These are phyloP conservation scores for Papilio dardanus DNA, from an alignment of 1,140 invertebrate species.

Conservation along the genomic window DNA sequence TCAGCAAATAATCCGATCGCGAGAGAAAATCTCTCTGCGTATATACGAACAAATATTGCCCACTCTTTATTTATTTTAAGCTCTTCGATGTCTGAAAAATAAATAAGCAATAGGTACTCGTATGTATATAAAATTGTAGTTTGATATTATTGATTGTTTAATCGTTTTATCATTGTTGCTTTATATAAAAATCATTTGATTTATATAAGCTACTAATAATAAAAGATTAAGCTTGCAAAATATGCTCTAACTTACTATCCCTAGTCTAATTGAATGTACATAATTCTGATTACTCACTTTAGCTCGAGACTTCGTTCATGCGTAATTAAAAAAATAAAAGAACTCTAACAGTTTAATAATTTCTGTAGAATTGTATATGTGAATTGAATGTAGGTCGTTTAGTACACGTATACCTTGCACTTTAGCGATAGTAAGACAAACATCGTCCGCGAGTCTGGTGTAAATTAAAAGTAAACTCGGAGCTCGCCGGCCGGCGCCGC, in stretches of 20 bases:
- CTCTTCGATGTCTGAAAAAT: not conserved
- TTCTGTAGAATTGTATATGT: not conserved
- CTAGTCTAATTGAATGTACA: too few relatives aligned
- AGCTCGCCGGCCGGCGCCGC: conserved; percentile 23
- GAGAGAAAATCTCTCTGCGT: conserved; percentile 33
- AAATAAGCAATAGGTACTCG: too few relatives aligned
- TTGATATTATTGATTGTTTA: not conserved
- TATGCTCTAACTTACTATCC: too few relatives aligned
- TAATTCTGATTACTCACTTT: too few relatives aligned
- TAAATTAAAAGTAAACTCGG: conserved; percentile 33
- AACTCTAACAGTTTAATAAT: not conserved
- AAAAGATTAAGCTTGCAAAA: too few relatives aligned
- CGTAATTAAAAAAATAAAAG: not conserved
- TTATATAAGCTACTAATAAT: too few relatives aligned
- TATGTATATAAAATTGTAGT: not conserved
- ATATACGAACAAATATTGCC: conserved; percentile 22
- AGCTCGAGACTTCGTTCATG: too few relatives aligned
- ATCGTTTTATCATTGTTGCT: not conserved
- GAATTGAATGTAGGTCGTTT: conserved; percentile 26
- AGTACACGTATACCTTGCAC: not conserved
- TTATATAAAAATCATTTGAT: not conserved
- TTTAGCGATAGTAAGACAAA: conserved; percentile 26
- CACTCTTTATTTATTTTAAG: conserved; percentile 18
- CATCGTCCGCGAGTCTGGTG: conserved; percentile 6
- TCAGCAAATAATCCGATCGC: conserved; percentile 37